These are phyloP conservation scores for Agriopis leucophaearia DNA, from an alignment of 2,888 invertebrate genomes.

Conservation along the genomic window DNA sequence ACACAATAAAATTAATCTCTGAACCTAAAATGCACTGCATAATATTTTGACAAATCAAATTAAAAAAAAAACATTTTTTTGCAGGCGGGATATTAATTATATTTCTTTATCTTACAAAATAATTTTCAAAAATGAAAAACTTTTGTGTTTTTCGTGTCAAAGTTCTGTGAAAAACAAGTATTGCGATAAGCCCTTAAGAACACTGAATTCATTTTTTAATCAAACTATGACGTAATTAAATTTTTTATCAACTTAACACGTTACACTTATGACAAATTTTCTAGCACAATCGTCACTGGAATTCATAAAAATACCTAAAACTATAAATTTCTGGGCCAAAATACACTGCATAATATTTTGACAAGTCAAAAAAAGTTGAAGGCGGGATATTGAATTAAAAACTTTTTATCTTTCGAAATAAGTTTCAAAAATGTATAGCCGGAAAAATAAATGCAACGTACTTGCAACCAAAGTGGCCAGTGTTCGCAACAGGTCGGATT, in stretches of 20 bases:
- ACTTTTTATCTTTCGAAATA: constrained; percentile 1
- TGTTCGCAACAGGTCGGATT: constrained; percentile 59
- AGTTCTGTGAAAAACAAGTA: no score
- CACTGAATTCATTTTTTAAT: no score
- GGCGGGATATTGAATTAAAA: not conserved
- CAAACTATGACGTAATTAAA: not conserved
- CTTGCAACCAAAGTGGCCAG: constrained; percentile 56
- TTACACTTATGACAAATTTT: not conserved
- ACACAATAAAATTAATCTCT: not conserved
- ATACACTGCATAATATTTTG: not conserved
- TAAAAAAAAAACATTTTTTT: no score
- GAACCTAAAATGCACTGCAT: not conserved
- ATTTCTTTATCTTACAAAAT: no score
- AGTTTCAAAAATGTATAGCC: not conserved
- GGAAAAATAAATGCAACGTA: constrained; percentile 54
- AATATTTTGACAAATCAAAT: not conserved
- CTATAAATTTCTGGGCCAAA: not conserved
- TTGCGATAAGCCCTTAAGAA: no score
- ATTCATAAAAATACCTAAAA: not conserved
- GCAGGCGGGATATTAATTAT: no score
- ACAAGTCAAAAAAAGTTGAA: not conserved
- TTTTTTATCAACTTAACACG: not conserved
- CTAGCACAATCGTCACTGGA: not conserved
- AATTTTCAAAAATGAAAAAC: no score
- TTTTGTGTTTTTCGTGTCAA: no score